Percentiles rank a stretch among this genome's conserved stretches.
Conservation (phyloP, 2,113 vertebrate genomes). For the Zingel zingel region DNA sequence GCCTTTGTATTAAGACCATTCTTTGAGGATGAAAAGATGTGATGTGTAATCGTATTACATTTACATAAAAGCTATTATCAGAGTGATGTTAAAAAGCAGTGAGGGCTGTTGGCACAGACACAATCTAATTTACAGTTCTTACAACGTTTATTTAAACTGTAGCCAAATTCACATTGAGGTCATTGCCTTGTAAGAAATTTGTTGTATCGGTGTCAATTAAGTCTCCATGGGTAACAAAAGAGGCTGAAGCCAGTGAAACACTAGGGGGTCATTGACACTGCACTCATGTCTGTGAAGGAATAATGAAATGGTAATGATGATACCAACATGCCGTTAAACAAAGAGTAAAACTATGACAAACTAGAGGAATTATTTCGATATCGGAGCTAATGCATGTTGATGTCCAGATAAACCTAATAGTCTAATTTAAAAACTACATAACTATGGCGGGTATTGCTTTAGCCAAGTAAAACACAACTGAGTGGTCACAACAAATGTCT, state of each 20-base stretch:
- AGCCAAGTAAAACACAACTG: neutral
- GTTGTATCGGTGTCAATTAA: conserved; percentile 60
- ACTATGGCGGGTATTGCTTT: neutral
- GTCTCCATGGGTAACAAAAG: conserved; percentile 51
- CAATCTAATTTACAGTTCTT: conserved; percentile 35
- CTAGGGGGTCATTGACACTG: conserved; percentile 47
- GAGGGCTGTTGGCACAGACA: conserved; percentile 5
- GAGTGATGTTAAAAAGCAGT: conserved; percentile 27
- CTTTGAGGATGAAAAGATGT: conserved; percentile 1
- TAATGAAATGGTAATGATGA: conserved; percentile 38
- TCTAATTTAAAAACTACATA: conserved; percentile 5
- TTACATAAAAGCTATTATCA: conserved; percentile 47
- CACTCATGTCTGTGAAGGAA: conserved; percentile 43
- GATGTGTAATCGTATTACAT: conserved; percentile 12
- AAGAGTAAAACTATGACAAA: neutral
- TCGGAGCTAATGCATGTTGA: neutral
- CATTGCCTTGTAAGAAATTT: conserved; percentile 19
- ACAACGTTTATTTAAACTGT: conserved; percentile 19
- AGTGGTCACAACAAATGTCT: neutral
- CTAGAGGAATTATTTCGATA: neutral
- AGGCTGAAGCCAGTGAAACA: conserved; percentile 44
- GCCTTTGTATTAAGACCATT: neutral
- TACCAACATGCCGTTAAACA: neutral
- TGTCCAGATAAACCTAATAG: neutral
- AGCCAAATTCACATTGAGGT: conserved; percentile 28